phyloP scores from a whole-genome alignment of 2,888 invertebrate genomes.

The Calameuta filiformis region DNA sequence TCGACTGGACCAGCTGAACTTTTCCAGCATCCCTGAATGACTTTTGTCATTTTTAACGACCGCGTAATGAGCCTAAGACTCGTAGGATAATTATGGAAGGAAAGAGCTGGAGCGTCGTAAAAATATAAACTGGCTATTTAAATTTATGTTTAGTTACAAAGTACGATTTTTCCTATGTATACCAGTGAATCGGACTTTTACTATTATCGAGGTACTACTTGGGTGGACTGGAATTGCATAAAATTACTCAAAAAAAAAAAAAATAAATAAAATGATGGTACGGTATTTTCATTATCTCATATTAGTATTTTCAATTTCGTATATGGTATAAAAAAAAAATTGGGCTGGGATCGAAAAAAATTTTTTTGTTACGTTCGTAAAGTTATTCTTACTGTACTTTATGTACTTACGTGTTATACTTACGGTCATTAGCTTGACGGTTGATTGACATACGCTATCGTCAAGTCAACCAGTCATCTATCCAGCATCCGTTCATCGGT shows the following conservation, averaged over 20 bases:
- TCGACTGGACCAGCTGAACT: not conserved
- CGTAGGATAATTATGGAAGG: slow-evolving; percentile 31
- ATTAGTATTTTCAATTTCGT: not conserved
- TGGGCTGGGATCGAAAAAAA: too few species aligned
- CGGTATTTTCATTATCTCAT: too few species aligned
- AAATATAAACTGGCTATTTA: slow-evolving; percentile 17
- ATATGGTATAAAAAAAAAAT: not conserved
- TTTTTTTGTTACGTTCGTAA: too few species aligned
- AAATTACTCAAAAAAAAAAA: too few species aligned
- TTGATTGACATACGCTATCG: not conserved
- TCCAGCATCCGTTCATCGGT: not conserved
- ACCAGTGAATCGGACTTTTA: not conserved
- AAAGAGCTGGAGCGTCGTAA: slow-evolving; percentile 27
- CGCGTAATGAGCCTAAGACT: slow-evolving; percentile 30
- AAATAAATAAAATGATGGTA: not conserved
- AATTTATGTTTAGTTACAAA: not conserved
- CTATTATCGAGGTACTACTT: not conserved
- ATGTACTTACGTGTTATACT: not conserved
- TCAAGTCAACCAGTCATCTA: not conserved
- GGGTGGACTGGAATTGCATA: not conserved
- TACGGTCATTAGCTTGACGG: not conserved
- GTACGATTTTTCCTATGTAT: not conserved
- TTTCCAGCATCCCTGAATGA: slow-evolving; percentile 4
- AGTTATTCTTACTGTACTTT: not conserved
- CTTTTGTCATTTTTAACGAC: slow-evolving; percentile 32